Conservation (phyloP, 2,113 vertebrate genomes). For the Thinocorus orbignyianus region DNA sequence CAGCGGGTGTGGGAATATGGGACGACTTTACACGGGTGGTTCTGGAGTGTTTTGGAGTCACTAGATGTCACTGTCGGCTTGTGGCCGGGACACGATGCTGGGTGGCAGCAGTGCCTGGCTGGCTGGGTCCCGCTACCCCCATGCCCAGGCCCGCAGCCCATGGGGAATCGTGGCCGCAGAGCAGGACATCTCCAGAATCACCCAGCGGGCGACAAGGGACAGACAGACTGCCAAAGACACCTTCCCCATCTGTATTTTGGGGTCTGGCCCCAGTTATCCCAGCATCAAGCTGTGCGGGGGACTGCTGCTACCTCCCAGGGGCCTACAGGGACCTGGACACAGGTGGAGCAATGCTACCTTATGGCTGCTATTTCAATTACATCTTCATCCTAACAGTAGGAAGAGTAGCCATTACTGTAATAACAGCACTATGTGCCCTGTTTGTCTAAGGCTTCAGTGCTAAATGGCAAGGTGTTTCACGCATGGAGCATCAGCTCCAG, state of each 20-base stretch:
- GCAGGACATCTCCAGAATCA: accelerated
- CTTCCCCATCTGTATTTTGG: background rate
- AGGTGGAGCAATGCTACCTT: accelerated
- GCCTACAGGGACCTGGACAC: accelerated
- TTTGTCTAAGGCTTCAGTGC: background rate
- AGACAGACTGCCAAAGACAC: background rate
- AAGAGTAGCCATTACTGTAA: background rate
- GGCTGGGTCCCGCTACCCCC: accelerated
- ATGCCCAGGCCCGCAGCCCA: accelerated
- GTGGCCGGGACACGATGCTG: background rate
- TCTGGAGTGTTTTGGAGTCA: background rate
- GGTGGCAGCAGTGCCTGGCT: too few species aligned
- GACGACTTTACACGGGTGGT: accelerated
- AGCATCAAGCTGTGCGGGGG: background rate
- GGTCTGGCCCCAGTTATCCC: background rate
- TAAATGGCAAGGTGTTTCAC: accelerated
- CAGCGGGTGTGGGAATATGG: accelerated
- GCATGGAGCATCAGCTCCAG: background rate
- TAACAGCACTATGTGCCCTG: background rate
- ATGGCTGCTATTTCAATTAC: background rate
- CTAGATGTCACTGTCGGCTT: slow-evolving; percentile 51
- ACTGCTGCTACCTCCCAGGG: accelerated
- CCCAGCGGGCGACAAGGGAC: accelerated
- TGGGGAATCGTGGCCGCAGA: accelerated
- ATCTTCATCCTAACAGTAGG: background rate